Base-by-base conservation (phyloP, 2,888 invertebrate genomes). In the Pseudoips prasinana region DNA sequence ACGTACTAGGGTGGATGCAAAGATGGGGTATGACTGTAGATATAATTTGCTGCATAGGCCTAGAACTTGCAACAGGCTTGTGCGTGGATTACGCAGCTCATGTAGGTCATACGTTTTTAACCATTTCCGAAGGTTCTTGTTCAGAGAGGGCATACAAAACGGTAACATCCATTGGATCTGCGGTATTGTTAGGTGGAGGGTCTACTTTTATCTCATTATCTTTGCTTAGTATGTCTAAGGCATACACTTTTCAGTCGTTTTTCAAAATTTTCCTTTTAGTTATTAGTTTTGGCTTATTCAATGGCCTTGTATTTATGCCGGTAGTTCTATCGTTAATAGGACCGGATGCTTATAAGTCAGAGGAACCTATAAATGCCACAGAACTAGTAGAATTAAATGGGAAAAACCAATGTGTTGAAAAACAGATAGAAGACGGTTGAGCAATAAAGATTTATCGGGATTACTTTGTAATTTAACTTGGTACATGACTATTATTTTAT, bases 1-100 rank as follows among this genome's bases (percentile, higher is more conserved):
- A 94, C 61, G 93, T 94, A 7, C 91, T 93, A 53, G 95, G 95
- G 1, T 93, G 92, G 66, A 94, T 95, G 94, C 93, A 93, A 65
- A 90, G 92, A 48, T 95, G 95, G 95, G 94, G 93, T 2, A 87
- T 95, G 67, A 94, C 95, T 1, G 93, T 96, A 22, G 95, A 96
- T 69, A 91, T 95, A 30, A 94, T 94, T 6, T 94, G 95, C 31
- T 94, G 95, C 64, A 94, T 96, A 33, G 94, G 94, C 14, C 82
- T 96, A 7, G 94, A 95, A 60, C 83, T 96, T 18, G 94, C 94
- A 1, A 93, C 95, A 41, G 96, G 96, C 29, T 83, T 96, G 29
- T 95, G 95, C 61, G 94, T 96, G 0, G 96, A 96, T 75, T 96
- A 95, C 58, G 94, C 95, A 0, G 94, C 94, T 1, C 95, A 95